These are phyloP conservation scores for Drosophila dives DNA, from an alignment of 2,888 invertebrate species.

Conservation along the genomic window DNA sequence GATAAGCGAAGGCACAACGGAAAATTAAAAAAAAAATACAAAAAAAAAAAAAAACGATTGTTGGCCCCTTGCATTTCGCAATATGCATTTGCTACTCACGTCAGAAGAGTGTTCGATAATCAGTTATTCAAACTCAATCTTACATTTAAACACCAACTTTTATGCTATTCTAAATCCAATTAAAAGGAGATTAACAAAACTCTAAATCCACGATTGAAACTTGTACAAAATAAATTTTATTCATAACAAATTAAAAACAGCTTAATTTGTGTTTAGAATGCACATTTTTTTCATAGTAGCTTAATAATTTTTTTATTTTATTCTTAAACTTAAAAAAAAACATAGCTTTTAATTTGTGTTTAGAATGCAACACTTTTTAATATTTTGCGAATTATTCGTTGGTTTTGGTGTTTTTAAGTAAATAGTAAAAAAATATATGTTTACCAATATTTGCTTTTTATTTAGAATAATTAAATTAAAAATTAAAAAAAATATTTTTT, in stretches of 20 bases:
- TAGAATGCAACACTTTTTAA: neutral
- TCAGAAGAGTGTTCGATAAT: neutral
- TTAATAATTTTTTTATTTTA: no score
- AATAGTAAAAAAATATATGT: neutral
- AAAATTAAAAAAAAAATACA: constrained; percentile 18
- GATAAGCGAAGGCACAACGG: constrained; percentile 14
- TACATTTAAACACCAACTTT: neutral
- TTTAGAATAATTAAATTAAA: neutral
- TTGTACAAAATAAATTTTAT: neutral
- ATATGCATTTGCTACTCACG: constrained; percentile 20
- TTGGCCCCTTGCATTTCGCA: constrained; percentile 31
- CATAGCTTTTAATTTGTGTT: neutral
- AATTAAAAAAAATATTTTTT: neutral
- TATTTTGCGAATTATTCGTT: neutral
- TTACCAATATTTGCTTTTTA: neutral
- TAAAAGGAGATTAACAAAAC: neutral
- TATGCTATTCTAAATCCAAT: neutral
- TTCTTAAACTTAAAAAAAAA: neutral
- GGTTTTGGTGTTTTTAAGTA: neutral
- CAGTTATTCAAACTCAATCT: neutral
- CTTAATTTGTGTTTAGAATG: no score
- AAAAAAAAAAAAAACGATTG: neutral
- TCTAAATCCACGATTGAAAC: neutral
- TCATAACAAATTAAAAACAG: neutral
- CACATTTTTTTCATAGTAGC: no score